These are phyloP conservation scores for Andricus curvator DNA, from an alignment of 2,888 invertebrate species.

Conservation along the genomic window DNA sequence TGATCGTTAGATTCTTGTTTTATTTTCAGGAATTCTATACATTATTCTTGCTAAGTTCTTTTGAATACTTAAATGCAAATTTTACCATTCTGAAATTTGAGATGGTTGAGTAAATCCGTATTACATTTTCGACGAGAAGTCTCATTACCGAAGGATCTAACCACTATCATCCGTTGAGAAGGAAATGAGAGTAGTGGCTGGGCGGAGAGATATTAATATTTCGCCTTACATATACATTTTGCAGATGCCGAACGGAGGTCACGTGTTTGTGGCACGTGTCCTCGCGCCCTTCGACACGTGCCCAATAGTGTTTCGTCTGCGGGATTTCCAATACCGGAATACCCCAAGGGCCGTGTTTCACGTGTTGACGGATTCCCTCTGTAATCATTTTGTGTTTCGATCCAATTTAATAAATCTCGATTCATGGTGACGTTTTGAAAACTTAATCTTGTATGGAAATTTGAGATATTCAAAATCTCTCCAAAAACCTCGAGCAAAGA, in stretches of 20 bases:
- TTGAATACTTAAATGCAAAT: neutral
- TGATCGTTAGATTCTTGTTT: too few species aligned
- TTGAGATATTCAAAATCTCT: too few species aligned
- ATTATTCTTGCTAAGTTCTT: neutral
- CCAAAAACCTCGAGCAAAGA: too few species aligned
- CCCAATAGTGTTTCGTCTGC: slow-evolving; percentile 45
- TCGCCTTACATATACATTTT: slow-evolving; percentile 23
- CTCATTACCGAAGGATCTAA: slow-evolving; percentile 15
- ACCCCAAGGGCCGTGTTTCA: slow-evolving; percentile 43
- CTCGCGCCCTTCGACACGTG: slow-evolving; percentile 60
- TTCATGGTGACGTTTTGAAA: neutral
- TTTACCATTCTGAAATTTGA: neutral
- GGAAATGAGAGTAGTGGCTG: slow-evolving; percentile 21
- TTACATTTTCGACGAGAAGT: neutral
- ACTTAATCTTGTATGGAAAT: neutral
- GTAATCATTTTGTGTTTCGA: slow-evolving; percentile 32
- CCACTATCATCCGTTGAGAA: slow-evolving; percentile 10
- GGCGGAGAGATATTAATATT: slow-evolving; percentile 32
- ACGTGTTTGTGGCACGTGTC: slow-evolving; percentile 65
- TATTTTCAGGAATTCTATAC: too few species aligned
- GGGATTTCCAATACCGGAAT: slow-evolving; percentile 33
- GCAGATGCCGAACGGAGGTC: slow-evolving; percentile 46
- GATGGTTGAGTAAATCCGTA: neutral
- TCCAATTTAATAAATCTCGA: slow-evolving; percentile 27
- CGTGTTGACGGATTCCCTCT: slow-evolving; percentile 46